These are phyloP conservation scores for Python bivittatus DNA, from an alignment of 2,113 vertebrate species.

Conservation along the genomic window DNA sequence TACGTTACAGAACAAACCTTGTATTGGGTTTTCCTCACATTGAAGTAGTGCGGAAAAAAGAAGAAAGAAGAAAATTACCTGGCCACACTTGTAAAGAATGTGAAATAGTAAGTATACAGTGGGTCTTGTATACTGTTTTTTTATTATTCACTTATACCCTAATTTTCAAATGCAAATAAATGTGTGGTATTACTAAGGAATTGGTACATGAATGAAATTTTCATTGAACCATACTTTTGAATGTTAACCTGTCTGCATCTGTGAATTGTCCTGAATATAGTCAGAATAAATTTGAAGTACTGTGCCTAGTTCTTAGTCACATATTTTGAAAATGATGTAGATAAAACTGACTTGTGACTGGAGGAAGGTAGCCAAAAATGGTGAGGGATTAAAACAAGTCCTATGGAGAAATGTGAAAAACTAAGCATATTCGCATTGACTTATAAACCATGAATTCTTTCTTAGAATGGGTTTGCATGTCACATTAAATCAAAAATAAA, in stretches of 20 bases:
- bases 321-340: not conserved
- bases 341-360: not conserved
- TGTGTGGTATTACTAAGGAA: not conserved
- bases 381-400: not conserved
- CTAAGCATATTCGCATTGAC: not conserved
- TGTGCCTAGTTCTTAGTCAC: not conserved
- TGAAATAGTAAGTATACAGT: conserved; percentile 84
- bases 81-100: conserved; percentile 97
- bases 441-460: not conserved
- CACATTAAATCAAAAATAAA: not conserved
- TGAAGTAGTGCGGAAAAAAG: conserved; percentile 92
- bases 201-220: not conserved
- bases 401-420: not conserved
- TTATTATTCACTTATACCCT: not conserved
- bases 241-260: not conserved
- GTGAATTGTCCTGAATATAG: not conserved
- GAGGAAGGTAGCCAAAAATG: not conserved
- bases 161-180: not conserved
- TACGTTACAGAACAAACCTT: conserved; percentile 70
- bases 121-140: not conserved
- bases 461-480: not conserved
- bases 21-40: conserved; percentile 83
- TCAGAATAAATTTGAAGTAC: not conserved
- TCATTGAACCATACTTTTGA: not conserved
- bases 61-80: conserved; percentile 90